phyloP scores from a whole-genome alignment of 2,113 vertebrate species.

The Cheilinus undulatus region DNA sequence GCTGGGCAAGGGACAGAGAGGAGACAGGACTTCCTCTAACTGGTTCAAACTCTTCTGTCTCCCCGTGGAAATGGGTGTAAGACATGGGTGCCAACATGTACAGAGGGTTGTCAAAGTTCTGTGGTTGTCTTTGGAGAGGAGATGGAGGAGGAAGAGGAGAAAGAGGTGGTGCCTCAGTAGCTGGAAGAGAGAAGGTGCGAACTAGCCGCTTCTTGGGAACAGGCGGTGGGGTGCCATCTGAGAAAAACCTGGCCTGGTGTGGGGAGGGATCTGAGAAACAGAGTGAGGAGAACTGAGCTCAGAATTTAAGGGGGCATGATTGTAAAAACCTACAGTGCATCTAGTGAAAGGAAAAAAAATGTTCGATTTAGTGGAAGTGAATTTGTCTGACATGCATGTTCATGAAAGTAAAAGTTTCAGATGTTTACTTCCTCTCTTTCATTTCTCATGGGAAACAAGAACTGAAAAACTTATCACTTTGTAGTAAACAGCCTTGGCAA shows the following conservation, averaged over 20 bases:
- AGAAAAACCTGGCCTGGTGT: conserved; percentile 75
- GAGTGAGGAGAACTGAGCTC: neutral
- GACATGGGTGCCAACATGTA: conserved; percentile 58
- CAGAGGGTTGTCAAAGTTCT: conserved; percentile 65
- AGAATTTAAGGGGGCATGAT: neutral
- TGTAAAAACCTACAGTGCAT: no score
- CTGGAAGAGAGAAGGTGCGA: conserved; percentile 79
- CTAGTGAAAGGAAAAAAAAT: no score
- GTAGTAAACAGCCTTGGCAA: neutral
- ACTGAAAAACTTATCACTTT: conserved; percentile 11
- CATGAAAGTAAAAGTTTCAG: conserved; percentile 49
- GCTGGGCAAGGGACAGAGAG: conserved; percentile 35
- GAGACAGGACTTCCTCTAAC: neutral
- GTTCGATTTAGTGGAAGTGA: neutral
- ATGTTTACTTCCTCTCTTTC: conserved; percentile 67
- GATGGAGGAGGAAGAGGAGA: neutral
- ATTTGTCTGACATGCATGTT: neutral
- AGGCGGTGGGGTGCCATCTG: conserved; percentile 81
- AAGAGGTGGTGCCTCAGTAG: neutral
- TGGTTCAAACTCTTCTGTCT: conserved; percentile 17
- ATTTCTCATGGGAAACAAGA: conserved; percentile 45
- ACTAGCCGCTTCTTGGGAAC: conserved; percentile 83
- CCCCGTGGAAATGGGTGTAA: neutral
- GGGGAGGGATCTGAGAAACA: conserved; percentile 48
- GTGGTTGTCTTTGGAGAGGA: neutral